Conservation (phyloP, 2,888 invertebrate species). For the Eupithecia centaureata region DNA sequence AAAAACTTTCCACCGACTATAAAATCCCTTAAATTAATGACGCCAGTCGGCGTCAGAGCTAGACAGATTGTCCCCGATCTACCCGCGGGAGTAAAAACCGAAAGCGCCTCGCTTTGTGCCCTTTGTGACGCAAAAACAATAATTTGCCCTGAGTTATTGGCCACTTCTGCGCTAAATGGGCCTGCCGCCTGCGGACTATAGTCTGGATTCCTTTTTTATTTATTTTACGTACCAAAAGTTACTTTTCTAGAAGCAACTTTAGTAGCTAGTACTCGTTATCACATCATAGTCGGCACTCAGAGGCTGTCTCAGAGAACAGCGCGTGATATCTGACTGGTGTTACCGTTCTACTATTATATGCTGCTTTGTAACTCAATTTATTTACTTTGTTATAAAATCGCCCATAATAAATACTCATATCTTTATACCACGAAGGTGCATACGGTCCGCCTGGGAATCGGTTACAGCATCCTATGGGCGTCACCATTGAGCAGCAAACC, state of each 20-base stretch:
- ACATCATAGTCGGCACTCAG: background rate
- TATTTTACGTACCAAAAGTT: background rate
- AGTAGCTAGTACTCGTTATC: background rate
- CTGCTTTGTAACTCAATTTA: too few species aligned
- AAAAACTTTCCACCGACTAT: conserved; percentile 15
- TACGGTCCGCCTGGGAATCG: too few species aligned
- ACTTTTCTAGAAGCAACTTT: background rate
- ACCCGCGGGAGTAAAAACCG: conserved; percentile 15
- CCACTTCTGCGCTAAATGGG: conserved; percentile 2
- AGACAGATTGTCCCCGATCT: conserved; percentile 22
- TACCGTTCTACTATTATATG: too few species aligned
- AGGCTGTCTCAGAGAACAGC: too few species aligned
- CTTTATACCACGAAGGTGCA: too few species aligned
- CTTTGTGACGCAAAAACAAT: conserved; percentile 13
- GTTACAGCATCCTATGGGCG: too few species aligned
- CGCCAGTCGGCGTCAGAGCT: conserved; percentile 19
- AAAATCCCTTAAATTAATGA: conserved; percentile 24
- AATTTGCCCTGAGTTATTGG: conserved; percentile 17
- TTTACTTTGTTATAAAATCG: too few species aligned
- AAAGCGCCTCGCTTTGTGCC: conserved; percentile 4
- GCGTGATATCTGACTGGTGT: too few species aligned
- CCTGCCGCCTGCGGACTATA: conserved; percentile 1
- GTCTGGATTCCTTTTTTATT: conserved; percentile 2
- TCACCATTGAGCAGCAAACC: background rate
- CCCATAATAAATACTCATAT: too few species aligned